Base-by-base conservation (phyloP, 2,113 vertebrate species). In the Panthera leo region DNA sequence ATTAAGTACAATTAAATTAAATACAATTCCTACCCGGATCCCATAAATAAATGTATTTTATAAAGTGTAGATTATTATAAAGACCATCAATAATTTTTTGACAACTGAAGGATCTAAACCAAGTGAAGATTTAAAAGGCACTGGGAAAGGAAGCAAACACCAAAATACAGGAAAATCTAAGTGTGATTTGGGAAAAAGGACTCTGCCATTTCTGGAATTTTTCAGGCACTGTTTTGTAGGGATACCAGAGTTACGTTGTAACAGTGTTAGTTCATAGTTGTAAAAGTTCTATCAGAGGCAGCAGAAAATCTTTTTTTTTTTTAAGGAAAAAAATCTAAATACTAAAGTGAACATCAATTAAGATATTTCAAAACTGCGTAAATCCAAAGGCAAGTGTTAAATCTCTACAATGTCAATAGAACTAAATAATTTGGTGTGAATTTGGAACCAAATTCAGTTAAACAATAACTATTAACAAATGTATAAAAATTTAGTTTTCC, bases 41-140 rank as follows among this genome's bases (percentile, higher is more conserved):
- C 95, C 96, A 97, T 95, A 98, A 98, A 98, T 91, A 97, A 98
- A 98, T 98, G 70, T 80, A 95, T 92, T 97, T 97, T 94, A 80
- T 93, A 65, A 89, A 94, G 58, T 48, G 88, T 63, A 98, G 58
- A 75, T 79, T 61, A 89, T 85, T 19, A 7, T 93, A 36, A 73
- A 80, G 76, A 90, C 84, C 88, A 94, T 16, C 39, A 36, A 12
- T 85, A 98, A 95, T 97, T 92, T 61, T 61, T 61, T 87, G 85
- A 96, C 85, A 97, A 68, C 11, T 86, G 42, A 48, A 78, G 42
- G 27, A 89, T 95, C 85, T 95, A 97, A 88, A 95, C 82, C 78
- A 97, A 58, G 79, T 75, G 95, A 91, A 25, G 34, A 55, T 78
- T 93, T 94, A 93, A 48, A 58, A 42, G n/a, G 55, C 85, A 79